Base-by-base conservation (phyloP, 2,113 vertebrate genomes). In the Macrotus californicus region DNA sequence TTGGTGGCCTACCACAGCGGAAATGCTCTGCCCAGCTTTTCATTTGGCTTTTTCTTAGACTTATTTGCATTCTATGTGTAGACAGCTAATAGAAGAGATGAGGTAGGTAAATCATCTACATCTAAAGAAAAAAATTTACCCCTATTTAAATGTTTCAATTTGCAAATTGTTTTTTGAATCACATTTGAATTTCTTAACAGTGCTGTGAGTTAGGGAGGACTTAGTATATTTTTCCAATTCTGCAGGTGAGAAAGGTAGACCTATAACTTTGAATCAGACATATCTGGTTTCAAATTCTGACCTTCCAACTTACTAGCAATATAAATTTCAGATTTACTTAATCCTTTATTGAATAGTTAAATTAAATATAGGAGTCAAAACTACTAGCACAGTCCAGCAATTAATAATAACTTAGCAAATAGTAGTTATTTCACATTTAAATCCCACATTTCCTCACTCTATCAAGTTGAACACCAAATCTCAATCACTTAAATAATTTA, bases 401-500 rank as follows among this genome's bases (percentile, higher is more conserved):
- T 87, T 89, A 93, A 72, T 79, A 50, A 87, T 86, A 69, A 31
- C 7, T 83, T 79, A 86, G 75, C 8, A 87, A 93, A 83, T 36
- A 1, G 36, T 79, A n/a, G 26, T 29, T 61, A 87, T 50, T 92
- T 92, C 56, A 70, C 79, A 95, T 72, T 46, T 77, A 69, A 84
- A 76, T 12, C 7, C 14, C 82, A 36, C 16, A 24, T 80, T 93
- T 79, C 16, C 13, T 89, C 0, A 90, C 14, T 56, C 24, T 76
- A 48, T 85, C 10, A 86, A 56, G 41, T 46, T 92, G 72, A 46
- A 73, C 41, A 79, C 22, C 61, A 87, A 91, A 79, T 83, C 4
- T 86, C 54, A 70, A 76, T n/a, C 6, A 84, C n/a, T 84, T 19
- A 81, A 59, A 88, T 93, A 54, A 83, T 96, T 89, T 64, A 85